These are phyloP conservation scores for Prietella phreatophila DNA, from an alignment of 2,113 vertebrate species.

Conservation along the genomic window DNA sequence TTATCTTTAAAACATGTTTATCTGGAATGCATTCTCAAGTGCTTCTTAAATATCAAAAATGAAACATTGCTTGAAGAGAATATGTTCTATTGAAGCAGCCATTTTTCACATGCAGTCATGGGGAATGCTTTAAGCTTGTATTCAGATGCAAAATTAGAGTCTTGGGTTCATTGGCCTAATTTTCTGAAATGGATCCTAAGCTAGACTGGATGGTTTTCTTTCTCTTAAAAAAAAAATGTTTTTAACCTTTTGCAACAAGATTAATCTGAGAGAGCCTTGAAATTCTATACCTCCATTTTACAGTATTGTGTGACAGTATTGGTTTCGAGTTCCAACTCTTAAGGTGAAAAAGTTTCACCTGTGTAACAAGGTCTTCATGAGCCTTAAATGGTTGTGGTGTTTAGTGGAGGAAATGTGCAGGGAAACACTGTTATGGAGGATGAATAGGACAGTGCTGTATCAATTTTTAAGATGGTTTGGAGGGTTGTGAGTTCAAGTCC, in stretches of 20 bases:
- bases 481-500: no score
- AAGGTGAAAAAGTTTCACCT: not conserved
- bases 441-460: no score
- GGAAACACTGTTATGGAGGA: not conserved
- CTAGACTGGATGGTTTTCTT: not conserved
- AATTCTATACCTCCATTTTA: not conserved
- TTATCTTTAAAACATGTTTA: not conserved
- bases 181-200: not conserved
- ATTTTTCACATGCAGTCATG: constrained; percentile 30
- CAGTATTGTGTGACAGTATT: not conserved
- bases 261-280: not conserved
- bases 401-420: not conserved
- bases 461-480: no score
- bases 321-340: not conserved
- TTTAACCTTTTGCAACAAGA: not conserved
- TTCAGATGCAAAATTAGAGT: not conserved
- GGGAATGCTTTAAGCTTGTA: not conserved
- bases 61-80: constrained; percentile 13
- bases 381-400: not conserved
- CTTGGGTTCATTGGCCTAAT: not conserved
- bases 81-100: no score
- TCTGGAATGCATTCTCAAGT: not conserved
- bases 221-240: not conserved
- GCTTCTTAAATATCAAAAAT: constrained; percentile 25
- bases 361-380: not conserved